Evolutionary conservation across 2,113 vertebrate genomes (phyloP), one percentile per base, ranked within the genome.

Genomic region (Anolis sagrei): DNA sequence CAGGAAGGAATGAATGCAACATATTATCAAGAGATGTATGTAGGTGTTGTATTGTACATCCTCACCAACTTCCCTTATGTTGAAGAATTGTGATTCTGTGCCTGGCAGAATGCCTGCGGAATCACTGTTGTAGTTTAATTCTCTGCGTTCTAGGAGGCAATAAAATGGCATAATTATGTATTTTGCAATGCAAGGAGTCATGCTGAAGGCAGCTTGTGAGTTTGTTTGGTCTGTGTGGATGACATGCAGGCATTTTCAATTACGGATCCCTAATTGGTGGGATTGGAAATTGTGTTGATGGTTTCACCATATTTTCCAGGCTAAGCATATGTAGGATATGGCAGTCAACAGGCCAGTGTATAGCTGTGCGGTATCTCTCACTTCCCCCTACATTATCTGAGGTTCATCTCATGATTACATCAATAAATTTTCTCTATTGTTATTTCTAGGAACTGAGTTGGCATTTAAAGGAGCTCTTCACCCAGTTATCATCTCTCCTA

Each of bases 401-500:
- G 7, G 72, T 25, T 21, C 19, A 39, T 73, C 34, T 73, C 23
- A 34, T 34, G 21, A 14, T 69, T 69, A 32, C 54, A n/a, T 21
- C 19, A 73, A 21, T 73, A 73, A 73, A 18, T 44, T 39, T 23
- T 91, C 51, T 84, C 83, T 89, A 82, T 25, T 80, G 44, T 92
- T 0, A 61, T 51, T 91, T 75, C 27, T 72, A 93, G 93, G 92
- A n/a, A 88, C 86, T 36, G 88, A 93, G 34, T 90, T 82, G 88
- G 95, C 94, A 62, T 93, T 94, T 21, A 90, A 76, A 92, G 87
- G 87, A 0, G 23, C 92, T 80, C 92, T 90, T 85, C 90, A 95
- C 89, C 92, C 94, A 72, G 2, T 95, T 87, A 84, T 94, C 86
- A 82, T 94, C 86, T 93, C 88, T 91, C 89, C 93, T 83, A 84